Conservation (phyloP, 1,140 invertebrate species). For the Cephus cinctus region DNA sequence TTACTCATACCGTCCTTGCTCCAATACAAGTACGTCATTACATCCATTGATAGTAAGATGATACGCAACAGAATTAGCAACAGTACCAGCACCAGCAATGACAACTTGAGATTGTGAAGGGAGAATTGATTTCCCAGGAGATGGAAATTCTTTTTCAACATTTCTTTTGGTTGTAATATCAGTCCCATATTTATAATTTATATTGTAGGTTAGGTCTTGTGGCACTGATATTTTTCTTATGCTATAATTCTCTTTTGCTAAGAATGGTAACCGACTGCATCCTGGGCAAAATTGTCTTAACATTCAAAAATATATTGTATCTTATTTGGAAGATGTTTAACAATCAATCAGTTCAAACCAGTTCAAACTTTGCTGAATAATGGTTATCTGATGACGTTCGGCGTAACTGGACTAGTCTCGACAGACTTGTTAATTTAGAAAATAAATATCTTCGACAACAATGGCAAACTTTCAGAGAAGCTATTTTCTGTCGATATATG, state of each 20-base stretch:
- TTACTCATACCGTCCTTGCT: slow-evolving; percentile 58
- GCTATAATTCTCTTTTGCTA: slow-evolving; percentile 10
- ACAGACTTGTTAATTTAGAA: no score
- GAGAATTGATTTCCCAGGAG: slow-evolving; percentile 17
- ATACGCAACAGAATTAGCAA: slow-evolving; percentile 70
- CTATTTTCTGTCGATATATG: no score
- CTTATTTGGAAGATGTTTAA: no score
- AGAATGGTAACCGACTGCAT: slow-evolving; percentile 13
- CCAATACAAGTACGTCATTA: slow-evolving; percentile 66
- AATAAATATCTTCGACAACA: no score
- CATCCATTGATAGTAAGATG: slow-evolving; percentile 64
- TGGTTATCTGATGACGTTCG: no score
- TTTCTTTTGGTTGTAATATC: slow-evolving; percentile 1
- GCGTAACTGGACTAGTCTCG: no score
- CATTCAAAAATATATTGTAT: no score
- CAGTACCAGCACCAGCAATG: slow-evolving; percentile 66
- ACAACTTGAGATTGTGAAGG: slow-evolving; percentile 61
- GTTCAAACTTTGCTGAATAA: no score
- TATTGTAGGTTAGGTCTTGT: slow-evolving; percentile 21
- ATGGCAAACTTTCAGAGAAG: no score
- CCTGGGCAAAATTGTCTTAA: slow-evolving; percentile 5
- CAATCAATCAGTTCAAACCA: no score
- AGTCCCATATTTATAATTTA: slow-evolving; percentile 6
- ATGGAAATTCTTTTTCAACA: background rate
- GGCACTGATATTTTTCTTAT: background rate